Evolutionary conservation across 2,113 vertebrate genomes (phyloP), one percentile per base, ranked within the genome.

Genomic region (Pomatostomus ruficeps): DNA sequence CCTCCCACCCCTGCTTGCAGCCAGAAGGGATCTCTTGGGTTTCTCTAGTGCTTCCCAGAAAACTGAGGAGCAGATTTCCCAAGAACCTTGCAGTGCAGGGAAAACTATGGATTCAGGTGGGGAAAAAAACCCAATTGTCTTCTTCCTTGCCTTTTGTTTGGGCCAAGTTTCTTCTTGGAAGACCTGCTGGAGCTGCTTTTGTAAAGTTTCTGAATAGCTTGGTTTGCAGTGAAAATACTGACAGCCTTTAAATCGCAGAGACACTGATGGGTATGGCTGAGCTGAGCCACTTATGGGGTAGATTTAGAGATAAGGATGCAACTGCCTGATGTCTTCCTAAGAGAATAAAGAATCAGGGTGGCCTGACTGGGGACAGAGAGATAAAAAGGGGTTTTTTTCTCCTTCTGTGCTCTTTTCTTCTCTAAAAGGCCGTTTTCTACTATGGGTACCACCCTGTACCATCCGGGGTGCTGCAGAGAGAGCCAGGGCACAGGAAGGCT

Each of bases 401-500:
- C 19, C 11, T 75, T 8, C 29, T 85, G 16, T 52, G 58, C 22
- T 43, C n/a, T 84, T 77, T 73, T 42, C n/a, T 42, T 20, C 55
- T 33, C 48, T 38, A 11, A 45, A 58, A 76, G 29, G 12, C 51
- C 0, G 0, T 35, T 78, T 65, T 46, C 43, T 55, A 0, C 36
- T 26, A 0, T 4, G 11, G 38, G 75, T 40, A 2, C 23, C 31
- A 2, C 33, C 35, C n/a, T 24, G 38, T 25, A 3, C n/a, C n/a
- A n/a, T 2, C 31, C 21, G 22, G 20, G 45, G 23, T 62, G 61
- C 31, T 6, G 36, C 81, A 52, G 71, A n/a, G 75, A 29, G 85
- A 73, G n/a, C 71, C 66, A 29, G 68, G 65, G 12, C 23, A 12
- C 36, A 3, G 1, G 4, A 20, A 15, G 0, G 9, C 28, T 62